These are phyloP conservation scores for Halichoeres trimaculatus DNA, from an alignment of 2,113 vertebrate genomes.

Conservation along the genomic window DNA sequence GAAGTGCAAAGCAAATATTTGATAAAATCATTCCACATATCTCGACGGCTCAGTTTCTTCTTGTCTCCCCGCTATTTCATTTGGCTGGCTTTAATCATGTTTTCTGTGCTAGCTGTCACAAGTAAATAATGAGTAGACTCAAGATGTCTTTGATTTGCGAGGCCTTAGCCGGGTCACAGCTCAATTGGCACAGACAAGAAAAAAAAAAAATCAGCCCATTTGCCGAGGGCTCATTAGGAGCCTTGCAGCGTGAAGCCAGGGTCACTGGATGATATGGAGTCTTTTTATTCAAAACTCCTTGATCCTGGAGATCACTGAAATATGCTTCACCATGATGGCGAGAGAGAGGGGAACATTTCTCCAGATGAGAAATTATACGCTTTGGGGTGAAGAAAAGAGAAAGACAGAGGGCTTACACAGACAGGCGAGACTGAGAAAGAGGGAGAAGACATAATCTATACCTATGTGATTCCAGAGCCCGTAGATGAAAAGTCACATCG, in stretches of 20 bases:
- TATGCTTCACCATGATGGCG: slow-evolving; percentile 48
- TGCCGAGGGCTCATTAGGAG: slow-evolving; percentile 71
- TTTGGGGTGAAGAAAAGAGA: slow-evolving; percentile 39
- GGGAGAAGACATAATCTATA: slow-evolving; percentile 58
- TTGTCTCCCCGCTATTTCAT: slow-evolving; percentile 48
- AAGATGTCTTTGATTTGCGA: slow-evolving; percentile 73
- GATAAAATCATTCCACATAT: slow-evolving; percentile 48
- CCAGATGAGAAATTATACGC: slow-evolving; percentile 64
- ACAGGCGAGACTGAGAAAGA: slow-evolving; percentile 32
- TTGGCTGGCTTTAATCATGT: slow-evolving; percentile 73
- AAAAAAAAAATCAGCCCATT: slow-evolving; percentile 42
- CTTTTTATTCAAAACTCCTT: slow-evolving; percentile 67
- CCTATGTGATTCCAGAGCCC: slow-evolving; percentile 52
- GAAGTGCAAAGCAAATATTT: slow-evolving; percentile 56
- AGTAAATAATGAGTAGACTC: slow-evolving; percentile 75
- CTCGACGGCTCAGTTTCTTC: slow-evolving; percentile 24
- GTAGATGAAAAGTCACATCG: slow-evolving; percentile 71
- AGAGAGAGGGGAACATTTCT: slow-evolving; percentile 55
- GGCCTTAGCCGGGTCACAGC: slow-evolving; percentile 67
- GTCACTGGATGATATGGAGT: slow-evolving; percentile 60
- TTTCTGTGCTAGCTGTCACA: slow-evolving; percentile 66
- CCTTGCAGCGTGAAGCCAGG: slow-evolving; percentile 48
- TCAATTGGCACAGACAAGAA: slow-evolving; percentile 66
- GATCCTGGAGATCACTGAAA: slow-evolving; percentile 68
- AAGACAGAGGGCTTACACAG: slow-evolving; percentile 27